Base-by-base conservation (phyloP, 2,113 vertebrate genomes). In the Antechinus stuartii region DNA sequence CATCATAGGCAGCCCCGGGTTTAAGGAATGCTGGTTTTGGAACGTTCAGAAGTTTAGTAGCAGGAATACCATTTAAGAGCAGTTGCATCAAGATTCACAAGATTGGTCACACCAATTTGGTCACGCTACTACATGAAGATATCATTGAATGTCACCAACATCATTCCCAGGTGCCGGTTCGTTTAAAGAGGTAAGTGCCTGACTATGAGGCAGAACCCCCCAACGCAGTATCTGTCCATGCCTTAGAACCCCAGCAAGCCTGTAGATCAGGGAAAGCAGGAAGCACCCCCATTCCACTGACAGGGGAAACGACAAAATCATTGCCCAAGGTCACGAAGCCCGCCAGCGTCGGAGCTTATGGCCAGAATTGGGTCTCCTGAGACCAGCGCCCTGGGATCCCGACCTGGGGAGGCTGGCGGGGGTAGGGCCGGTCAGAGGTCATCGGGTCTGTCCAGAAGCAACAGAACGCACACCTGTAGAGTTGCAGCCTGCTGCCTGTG, bases 291-390 rank as follows among this genome's bases (percentile, higher is more conserved):
- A 97, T 95, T 94, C 95, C 94, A 91, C 96, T 96, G 97, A 97
- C 95, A 92, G 93, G 68, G 6, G 92, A 94, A 93, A 97, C 97
- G 26, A 96, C 90, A 93, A 25, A 26, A 92, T 93, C 56, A 53
- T 94, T 89, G 96, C 53, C 96, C 98, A 97, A 98, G 98, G 98
- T 98, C 97, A 97, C 95, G 92, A 52, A 52, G 92, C 89, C 56
- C 91, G 96, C 91, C 19, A 52, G 49, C 24, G 94, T 53, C 76
- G 68, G 90, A 56, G 52, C 42, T 94, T 35, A 23, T 2, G n/a
- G 22, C 68, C 68, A 42, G 35, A 42, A 23, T 7, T n/a, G 8
- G 68, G n/a, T 42, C 3, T 8, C 30, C n/a, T 19, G 19, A 42
- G 16, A 7, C 19, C 68, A 0, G 68, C 2, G 2, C 5, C 68